Conservation (phyloP, 2,797 vertebrate species). For the Helicolenus hilgendorfi region DNA sequence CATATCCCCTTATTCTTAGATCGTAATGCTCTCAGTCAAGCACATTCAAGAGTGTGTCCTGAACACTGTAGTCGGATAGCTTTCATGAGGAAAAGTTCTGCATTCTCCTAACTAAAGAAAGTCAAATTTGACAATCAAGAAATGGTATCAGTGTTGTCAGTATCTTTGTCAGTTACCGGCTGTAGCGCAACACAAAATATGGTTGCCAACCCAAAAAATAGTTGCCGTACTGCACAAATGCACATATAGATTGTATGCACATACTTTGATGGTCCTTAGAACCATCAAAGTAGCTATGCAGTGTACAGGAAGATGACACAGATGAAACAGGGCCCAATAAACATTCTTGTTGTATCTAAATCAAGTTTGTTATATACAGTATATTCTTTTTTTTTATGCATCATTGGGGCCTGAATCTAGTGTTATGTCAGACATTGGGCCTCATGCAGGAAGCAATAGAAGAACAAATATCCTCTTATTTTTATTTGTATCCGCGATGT, state of each 20-base stretch:
- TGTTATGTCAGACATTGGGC: not conserved
- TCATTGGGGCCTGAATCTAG: not conserved
- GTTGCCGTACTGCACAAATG: no score
- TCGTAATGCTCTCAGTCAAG: not conserved
- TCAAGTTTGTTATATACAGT: no score
- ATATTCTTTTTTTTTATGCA: no score
- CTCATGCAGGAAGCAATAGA: no score
- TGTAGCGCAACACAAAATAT: not conserved
- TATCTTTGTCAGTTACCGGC: not conserved
- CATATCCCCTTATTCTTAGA: slow-evolving; percentile 41
- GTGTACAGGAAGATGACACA: no score
- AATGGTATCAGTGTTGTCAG: not conserved
- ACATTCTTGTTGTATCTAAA: no score
- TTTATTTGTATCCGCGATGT: no score
- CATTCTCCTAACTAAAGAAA: not conserved
- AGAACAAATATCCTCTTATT: no score
- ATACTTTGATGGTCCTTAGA: no score
- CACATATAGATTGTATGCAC: no score
- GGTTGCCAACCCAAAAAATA: not conserved
- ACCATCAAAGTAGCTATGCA: no score
- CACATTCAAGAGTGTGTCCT: not conserved
- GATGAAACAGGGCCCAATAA: no score
- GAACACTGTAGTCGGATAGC: not conserved
- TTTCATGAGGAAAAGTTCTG: not conserved
- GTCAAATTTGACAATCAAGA: not conserved